Evolutionary conservation across 64 coral and sea anemone genomes (phyloP).

Genomic region (Astreopora myriophthalma): DNA sequence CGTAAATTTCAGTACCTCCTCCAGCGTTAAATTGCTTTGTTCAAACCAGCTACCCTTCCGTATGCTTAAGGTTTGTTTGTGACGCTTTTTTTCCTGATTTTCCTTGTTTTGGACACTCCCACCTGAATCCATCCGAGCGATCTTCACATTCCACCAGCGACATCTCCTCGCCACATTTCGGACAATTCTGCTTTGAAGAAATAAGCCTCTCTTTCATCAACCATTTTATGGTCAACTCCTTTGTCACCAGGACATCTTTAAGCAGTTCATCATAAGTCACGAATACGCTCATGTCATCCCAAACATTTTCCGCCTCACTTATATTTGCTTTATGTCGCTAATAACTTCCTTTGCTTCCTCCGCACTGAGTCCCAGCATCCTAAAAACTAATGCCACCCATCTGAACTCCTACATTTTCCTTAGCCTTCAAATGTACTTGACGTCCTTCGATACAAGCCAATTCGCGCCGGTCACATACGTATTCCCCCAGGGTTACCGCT

Average conservation of each 20-base stretch:
- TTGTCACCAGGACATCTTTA: not conserved
- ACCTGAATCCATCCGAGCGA: not conserved
- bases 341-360: not conserved
- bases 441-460: too few species aligned
- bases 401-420: not conserved
- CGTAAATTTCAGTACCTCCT: not conserved
- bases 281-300: not conserved
- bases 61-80: not conserved
- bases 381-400: not conserved
- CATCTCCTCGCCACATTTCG: not conserved
- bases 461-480: too few species aligned
- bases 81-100: not conserved
- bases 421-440: too few species aligned
- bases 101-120: not conserved
- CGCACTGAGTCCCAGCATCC: not conserved
- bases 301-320: not conserved
- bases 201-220: conserved; percentile 3
- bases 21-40: not conserved
- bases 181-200: not conserved
- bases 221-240: not conserved
- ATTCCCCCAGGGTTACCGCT: too few species aligned
- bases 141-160: not conserved
- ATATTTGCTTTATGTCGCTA: not conserved
- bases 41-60: not conserved
- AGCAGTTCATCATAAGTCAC: not conserved